Conservation (phyloP, 1,140 invertebrate genomes). For the Diabrotica virgifera region DNA sequence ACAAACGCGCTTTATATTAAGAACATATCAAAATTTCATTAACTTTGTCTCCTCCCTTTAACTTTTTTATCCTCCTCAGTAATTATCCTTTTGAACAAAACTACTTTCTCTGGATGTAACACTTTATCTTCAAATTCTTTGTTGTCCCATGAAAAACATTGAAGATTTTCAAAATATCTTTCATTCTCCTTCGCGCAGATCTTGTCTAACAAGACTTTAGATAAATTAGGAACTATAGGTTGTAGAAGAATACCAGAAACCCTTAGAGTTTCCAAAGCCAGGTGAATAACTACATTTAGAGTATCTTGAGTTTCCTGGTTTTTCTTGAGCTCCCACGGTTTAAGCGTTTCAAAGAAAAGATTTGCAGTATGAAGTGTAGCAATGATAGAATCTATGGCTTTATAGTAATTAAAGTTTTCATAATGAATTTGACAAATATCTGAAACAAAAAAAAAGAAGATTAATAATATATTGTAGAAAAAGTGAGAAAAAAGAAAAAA, state of each 20-base stretch:
- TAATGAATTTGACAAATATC: conserved; percentile 66
- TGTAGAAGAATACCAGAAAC: conserved; percentile 74
- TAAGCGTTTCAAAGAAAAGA: conserved; percentile 77
- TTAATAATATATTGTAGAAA: background rate
- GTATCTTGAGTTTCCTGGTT: conserved; percentile 50
- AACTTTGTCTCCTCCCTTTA: background rate
- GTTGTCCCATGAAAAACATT: conserved; percentile 45
- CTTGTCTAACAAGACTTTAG: conserved; percentile 64
- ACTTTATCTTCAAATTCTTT: conserved; percentile 29
- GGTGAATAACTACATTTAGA: conserved; percentile 71
- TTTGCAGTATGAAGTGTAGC: conserved; percentile 73
- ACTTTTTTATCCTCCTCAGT: conserved; percentile 23
- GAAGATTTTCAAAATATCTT: conserved; percentile 55
- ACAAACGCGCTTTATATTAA: no score
- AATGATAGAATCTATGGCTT: conserved; percentile 77
- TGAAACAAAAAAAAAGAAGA: conserved; percentile 37
- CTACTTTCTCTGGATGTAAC: conserved; percentile 36
- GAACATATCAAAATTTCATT: no score
- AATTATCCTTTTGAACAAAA: conserved; percentile 46
- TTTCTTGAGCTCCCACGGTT: conserved; percentile 84
- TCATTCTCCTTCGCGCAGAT: conserved; percentile 54
- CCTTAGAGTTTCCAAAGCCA: conserved; percentile 81
- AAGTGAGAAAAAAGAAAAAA: background rate
- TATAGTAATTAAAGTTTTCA: conserved; percentile 77
- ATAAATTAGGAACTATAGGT: conserved; percentile 79